Base-by-base conservation (phyloP, 2,797 vertebrate genomes). In the Brachyrhaphis roseni region DNA sequence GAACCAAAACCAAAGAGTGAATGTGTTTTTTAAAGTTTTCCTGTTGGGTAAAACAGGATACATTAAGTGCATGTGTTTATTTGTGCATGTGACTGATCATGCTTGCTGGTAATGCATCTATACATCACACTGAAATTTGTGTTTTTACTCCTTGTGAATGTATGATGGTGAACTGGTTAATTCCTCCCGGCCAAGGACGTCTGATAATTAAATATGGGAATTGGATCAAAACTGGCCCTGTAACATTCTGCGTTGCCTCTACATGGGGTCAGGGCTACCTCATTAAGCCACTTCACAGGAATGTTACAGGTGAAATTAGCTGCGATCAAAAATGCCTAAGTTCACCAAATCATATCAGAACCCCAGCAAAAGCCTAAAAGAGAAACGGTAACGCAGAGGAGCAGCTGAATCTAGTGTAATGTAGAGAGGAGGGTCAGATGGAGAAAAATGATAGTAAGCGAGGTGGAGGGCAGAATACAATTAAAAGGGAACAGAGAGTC, bases 401-500 rank as follows among this genome's bases (percentile, higher is more conserved):
- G 73, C 75, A 78, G 75, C 68, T 36, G 10, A 79, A 81, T 31
- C 28, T 78, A 74, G 53, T 86, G 70, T 75, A 76, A 51, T 71
- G 64, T 76, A 46, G 28, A 55, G 76, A 46, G 28, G 59, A 45
- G 80, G 80, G 64, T 82, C 57, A 81, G 59, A 64, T 82, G 78
- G 78, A 85, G 79, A 78, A 85, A 85, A 90, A 87, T 28, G 82
- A 89, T 86, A 85, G 90, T 77, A 86, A 84, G 88, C 78, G 76
- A 87, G 91, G 77, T 90, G 84, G 87, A 93, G 93, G 90, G 89
- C 92, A 93, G 95, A 95, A 93, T 84, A 87, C 94, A 95, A 95
- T 93, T 94, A 91, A 92, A 91, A 92, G n/a, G 86, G 87, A 95
- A 87, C 90, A 86, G 85, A 76, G 95, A 96, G 96, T 96, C 95